Conservation (phyloP, 2,888 invertebrate species). For the Merodon equestris region DNA sequence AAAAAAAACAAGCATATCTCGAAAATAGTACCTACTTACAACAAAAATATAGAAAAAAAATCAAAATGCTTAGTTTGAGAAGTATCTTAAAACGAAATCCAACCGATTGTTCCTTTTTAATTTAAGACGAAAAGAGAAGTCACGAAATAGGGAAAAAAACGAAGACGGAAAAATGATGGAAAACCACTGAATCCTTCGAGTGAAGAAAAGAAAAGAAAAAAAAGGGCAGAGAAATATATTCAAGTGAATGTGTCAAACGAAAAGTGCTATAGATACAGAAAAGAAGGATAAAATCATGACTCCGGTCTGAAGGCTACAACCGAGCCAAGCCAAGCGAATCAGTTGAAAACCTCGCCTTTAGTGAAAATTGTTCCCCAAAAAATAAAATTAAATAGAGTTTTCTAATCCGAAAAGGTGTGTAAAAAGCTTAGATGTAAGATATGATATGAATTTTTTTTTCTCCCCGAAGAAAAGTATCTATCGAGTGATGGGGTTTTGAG, state of each 20-base stretch:
- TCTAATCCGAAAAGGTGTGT: slow-evolving; percentile 38
- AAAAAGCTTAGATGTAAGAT: slow-evolving; percentile 1
- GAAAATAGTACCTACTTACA: too few relatives aligned
- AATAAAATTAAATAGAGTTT: slow-evolving; percentile 21
- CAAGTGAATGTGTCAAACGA: slow-evolving; percentile 63
- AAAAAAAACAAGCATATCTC: background rate
- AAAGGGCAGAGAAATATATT: slow-evolving; percentile 25
- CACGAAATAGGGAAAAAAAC: slow-evolving; percentile 1
- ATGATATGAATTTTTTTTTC: background rate
- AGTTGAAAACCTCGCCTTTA: slow-evolving; percentile 37
- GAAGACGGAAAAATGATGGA: slow-evolving; percentile 37
- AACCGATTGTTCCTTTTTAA: slow-evolving; percentile 66
- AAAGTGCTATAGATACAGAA: slow-evolving; percentile 69
- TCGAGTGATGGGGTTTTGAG: slow-evolving; percentile 2
- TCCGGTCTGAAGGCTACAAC: slow-evolving; percentile 52
- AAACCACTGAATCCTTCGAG: slow-evolving; percentile 44
- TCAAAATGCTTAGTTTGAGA: slow-evolving; percentile 45
- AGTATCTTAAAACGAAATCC: slow-evolving; percentile 39
- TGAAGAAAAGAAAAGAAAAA: slow-evolving; percentile 19
- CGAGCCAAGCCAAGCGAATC: slow-evolving; percentile 15
- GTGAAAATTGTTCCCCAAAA: slow-evolving; percentile 6
- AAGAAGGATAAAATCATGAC: slow-evolving; percentile 62
- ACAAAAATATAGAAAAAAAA: slow-evolving; percentile 1
- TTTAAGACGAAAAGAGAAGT: slow-evolving; percentile 26
- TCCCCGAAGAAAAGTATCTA: background rate